Percentiles rank a stretch among this genome's conserved stretches.
Evolutionary conservation across 2,888 invertebrate species (phyloP).

Genomic region (Polymixis flavicincta): DNA sequence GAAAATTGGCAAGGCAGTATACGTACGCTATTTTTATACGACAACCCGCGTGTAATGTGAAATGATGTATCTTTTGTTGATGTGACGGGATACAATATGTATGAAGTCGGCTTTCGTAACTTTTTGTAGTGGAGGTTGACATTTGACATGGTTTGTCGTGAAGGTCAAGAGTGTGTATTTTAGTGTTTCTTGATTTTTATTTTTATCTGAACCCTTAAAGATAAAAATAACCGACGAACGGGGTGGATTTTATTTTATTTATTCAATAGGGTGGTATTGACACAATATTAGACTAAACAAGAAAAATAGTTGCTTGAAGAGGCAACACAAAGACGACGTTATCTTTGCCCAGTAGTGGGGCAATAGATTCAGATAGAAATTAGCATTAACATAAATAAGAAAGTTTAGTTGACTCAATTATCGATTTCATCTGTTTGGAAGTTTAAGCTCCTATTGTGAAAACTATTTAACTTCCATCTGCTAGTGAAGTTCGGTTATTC

Average conservation of each 20-base stretch:
- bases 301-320: neutral
- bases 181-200: neutral
- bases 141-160: constrained; percentile 33
- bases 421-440: neutral
- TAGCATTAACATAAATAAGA: neutral
- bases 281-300: neutral
- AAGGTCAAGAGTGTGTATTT: constrained; percentile 33
- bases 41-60: constrained; percentile 53
- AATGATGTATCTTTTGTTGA: constrained; percentile 58
- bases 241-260: too few relatives aligned
- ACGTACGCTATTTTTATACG: constrained; percentile 64
- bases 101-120: constrained; percentile 31
- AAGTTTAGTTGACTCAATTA: neutral
- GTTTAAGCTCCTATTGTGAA: neutral
- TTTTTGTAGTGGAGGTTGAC: constrained; percentile 27
- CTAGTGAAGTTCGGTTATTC: neutral
- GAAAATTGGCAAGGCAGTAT: constrained; percentile 63
- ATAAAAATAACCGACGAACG: too few relatives aligned
- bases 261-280: neutral
- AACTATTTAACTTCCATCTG: neutral
- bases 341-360: neutral
- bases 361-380: neutral
- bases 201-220: neutral
- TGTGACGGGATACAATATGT: constrained; percentile 56
- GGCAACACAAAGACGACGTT: neutral